Evolutionary conservation across 35 echinoderm and acorn worm species (phyloP), one percentile per base, ranked within the genome.

Genomic region (Heliocidaris erythrogramma): DNA sequence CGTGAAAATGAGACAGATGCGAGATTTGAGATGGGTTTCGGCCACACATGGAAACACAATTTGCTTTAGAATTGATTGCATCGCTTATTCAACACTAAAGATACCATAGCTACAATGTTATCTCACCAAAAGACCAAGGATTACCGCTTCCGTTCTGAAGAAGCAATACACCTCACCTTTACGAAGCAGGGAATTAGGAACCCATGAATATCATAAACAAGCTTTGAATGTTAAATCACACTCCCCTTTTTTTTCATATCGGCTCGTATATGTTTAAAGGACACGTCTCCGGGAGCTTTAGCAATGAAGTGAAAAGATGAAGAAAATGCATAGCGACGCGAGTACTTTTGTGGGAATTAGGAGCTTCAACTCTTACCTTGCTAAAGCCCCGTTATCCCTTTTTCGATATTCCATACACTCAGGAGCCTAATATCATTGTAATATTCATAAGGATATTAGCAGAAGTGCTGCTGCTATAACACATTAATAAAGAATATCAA

Each of bases 151-250:
- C 65, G 27, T 78, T 5, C 65, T 18, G 65, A 18, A 78, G 18
- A 18, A 78, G 65, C 65, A 78, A 5, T 78, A 78, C n/a, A 42
- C 35, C 65, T 78, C 65, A 78, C 65, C 65, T 78, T 78, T 78
- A 78, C 65, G 65, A 78, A 78, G 65, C 65, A 24, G 27, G 65
- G 65, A 78, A 78, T 78, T 78, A 78, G 27, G 65, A 78, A 78
- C 27, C 65, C 65, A 78, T 78, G 65, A 21, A 78, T 78, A 78
- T 78, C 65, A 78, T 4, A 27, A 78, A 78, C 5, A 2, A 8
- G 21, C 65, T 78, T 78, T 78, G 65, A 78, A 78, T 78, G 65
- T 78, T 78, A 78, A 78, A 78, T 78, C 65, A 78, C 8, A 78
- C 65, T 42, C 35, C 35, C 35, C 27, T 21, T 78, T 7, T 69